A percentile compares a stretch with the other conserved stretches of the same genome.
Evolutionary conservation across 1,140 invertebrate genomes (phyloP).

Genomic region (Lethrus apterus): DNA sequence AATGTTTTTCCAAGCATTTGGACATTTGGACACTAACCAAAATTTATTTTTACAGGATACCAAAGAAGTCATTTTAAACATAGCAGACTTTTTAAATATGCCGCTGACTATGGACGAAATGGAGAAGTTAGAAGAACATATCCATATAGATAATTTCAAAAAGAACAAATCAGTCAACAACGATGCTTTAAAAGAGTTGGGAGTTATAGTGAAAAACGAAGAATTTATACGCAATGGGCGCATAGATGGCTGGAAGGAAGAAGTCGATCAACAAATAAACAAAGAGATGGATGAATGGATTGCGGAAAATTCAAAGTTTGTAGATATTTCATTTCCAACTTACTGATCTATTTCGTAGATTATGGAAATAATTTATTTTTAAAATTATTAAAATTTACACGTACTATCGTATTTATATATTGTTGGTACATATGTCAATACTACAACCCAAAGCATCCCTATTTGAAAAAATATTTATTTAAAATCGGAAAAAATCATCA

Average conservation of each 20-base stretch:
- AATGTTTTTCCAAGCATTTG: background rate
- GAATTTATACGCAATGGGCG: conserved; percentile 59
- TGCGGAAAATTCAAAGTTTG: conserved; percentile 48
- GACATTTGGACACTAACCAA: background rate
- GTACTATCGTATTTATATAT: no score
- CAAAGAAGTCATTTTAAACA: conserved; percentile 43
- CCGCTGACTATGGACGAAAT: conserved; percentile 47
- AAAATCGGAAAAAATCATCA: no score
- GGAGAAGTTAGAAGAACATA: conserved; percentile 49
- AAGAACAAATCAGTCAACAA: conserved; percentile 62
- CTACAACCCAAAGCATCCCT: no score
- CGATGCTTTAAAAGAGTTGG: conserved; percentile 51
- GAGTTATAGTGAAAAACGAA: conserved; percentile 43
- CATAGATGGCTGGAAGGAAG: conserved; percentile 55
- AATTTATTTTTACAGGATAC: conserved; percentile 44
- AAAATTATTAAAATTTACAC: no score
- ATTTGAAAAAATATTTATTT: no score
- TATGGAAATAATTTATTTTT: no score
- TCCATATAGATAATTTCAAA: conserved; percentile 66
- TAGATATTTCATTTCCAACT: conserved; percentile 49
- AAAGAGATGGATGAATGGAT: conserved; percentile 57
- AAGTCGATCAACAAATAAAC: conserved; percentile 52
- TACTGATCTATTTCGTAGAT: no score
- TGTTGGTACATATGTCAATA: no score
- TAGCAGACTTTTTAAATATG: conserved; percentile 55